phyloP scores from a whole-genome alignment of 1,140 invertebrate genomes.

The Drosophila ficusphila region DNA sequence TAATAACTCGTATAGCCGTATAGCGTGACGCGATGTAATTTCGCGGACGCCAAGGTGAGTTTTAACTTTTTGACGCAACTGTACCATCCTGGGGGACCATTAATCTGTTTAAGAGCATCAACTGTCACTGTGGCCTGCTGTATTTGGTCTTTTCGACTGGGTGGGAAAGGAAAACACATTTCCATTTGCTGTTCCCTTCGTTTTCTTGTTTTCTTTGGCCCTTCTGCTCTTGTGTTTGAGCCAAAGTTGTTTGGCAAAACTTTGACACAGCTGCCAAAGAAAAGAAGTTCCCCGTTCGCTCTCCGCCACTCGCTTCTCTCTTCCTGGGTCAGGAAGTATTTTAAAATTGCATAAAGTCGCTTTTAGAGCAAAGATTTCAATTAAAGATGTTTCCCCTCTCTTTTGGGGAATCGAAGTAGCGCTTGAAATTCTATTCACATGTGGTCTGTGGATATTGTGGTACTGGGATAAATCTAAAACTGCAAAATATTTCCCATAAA shows the following conservation, averaged over 20 bases:
- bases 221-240: constrained; percentile 65
- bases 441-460: too few species aligned
- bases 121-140: constrained; percentile 26
- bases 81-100: constrained; percentile 14
- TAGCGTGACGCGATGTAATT: constrained; percentile 16
- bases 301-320: neutral
- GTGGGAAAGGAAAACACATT: constrained; percentile 62
- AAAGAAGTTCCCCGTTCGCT: neutral
- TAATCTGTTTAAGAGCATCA: constrained; percentile 29
- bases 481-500: too few species aligned
- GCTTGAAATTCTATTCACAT: constrained; percentile 4
- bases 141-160: constrained; percentile 20
- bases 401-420: neutral
- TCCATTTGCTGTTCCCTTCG: constrained; percentile 60
- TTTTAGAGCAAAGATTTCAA: constrained; percentile 72
- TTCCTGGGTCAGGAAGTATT: constrained; percentile 65
- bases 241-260: constrained; percentile 68
- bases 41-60: neutral
- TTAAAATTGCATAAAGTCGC: constrained; percentile 74
- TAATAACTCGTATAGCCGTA: constrained; percentile 13
- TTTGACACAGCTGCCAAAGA: constrained; percentile 46
- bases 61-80: constrained; percentile 7
- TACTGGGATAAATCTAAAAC: neutral
- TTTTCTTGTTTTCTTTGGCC: constrained; percentile 35
- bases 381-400: constrained; percentile 58